Base-by-base conservation (phyloP, 2,888 invertebrate genomes). In the Dynastes maya region DNA sequence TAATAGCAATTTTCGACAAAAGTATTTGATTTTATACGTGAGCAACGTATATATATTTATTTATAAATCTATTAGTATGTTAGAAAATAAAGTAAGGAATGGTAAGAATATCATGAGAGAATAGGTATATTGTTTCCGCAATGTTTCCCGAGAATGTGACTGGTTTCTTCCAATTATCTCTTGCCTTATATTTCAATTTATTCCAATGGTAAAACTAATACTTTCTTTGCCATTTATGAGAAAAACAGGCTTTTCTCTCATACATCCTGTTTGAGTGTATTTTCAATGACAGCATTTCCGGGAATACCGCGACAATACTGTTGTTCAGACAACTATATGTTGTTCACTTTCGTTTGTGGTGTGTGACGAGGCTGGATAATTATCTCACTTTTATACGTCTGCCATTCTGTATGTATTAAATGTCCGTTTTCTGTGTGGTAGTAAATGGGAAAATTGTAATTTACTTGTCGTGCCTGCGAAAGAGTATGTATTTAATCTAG, bases 291-390 rank as follows among this genome's bases (percentile, higher is more conserved):
- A 11, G 22, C 32, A 40, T 16, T 16, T 65, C n/a, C 45, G 40
- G 22, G 6, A 65, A 13, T 37, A 22, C 37, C 45, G 45, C 37
- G 8, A 40, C 45, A 61, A 61, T 29, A 29, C 27, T 22, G 61
- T 61, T 61, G 61, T 61, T 61, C 8, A 45, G 11, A 40, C 32
- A 65, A 40, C 32, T 32, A 65, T 65, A n/a, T 22, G 22, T 29
- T 67, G 65, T 67, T 65, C 65, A 37, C 37, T 37, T 65, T 65
- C 45, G 9, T 65, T 67, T 22, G 65, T 67, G 40, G 16, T 45
- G 65, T 45, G 45, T 40, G 45, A 67, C 65, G 45, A 40, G 6
- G 45, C 6, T 45, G 29, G 22, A 45, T 67, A 67, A 67, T 67
- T 67, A 45, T 13, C 22, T 67, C 22, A 22, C 45, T 67, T 45